Evolutionary conservation across 2,797 vertebrate species (phyloP).

Genomic region (Hephaestus fuliginosus): DNA sequence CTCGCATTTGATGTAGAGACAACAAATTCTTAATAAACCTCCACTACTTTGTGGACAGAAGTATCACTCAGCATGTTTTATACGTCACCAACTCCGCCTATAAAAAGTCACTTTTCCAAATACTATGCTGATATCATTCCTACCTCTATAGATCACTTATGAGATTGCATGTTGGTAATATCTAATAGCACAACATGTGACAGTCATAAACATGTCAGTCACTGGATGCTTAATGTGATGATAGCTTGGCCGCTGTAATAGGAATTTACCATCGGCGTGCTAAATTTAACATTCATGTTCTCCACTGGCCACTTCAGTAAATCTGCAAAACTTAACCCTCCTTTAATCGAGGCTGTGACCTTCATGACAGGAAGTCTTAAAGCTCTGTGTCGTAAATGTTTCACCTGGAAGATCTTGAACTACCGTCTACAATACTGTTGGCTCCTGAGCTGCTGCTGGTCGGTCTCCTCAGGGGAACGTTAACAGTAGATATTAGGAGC

Average conservation of each 20-base stretch:
- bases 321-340: slow-evolving; percentile 43
- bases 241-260: slow-evolving; percentile 23
- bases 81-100: slow-evolving; percentile 49
- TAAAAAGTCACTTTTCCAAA: slow-evolving; percentile 77
- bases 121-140: slow-evolving; percentile 65
- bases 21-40: slow-evolving; percentile 58
- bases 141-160: slow-evolving; percentile 65
- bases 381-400: slow-evolving; percentile 19
- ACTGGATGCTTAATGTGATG: slow-evolving; percentile 50
- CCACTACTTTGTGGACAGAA: slow-evolving; percentile 35
- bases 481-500: not conserved
- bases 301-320: slow-evolving; percentile 64
- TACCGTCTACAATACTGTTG: too few species aligned
- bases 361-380: slow-evolving; percentile 29
- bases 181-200: slow-evolving; percentile 55
- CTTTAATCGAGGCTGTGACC: slow-evolving; percentile 37
- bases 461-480: not conserved
- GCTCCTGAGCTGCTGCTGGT: not conserved
- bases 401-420: slow-evolving; percentile 17
- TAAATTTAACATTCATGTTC: slow-evolving; percentile 38
- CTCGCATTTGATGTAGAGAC: slow-evolving; percentile 42
- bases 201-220: slow-evolving; percentile 68
- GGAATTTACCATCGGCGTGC: slow-evolving; percentile 32
- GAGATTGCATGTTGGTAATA: slow-evolving; percentile 69
- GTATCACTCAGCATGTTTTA: slow-evolving; percentile 55